Base-by-base conservation (phyloP, 2,113 vertebrate genomes). In the Cranoglanis bouderius region DNA sequence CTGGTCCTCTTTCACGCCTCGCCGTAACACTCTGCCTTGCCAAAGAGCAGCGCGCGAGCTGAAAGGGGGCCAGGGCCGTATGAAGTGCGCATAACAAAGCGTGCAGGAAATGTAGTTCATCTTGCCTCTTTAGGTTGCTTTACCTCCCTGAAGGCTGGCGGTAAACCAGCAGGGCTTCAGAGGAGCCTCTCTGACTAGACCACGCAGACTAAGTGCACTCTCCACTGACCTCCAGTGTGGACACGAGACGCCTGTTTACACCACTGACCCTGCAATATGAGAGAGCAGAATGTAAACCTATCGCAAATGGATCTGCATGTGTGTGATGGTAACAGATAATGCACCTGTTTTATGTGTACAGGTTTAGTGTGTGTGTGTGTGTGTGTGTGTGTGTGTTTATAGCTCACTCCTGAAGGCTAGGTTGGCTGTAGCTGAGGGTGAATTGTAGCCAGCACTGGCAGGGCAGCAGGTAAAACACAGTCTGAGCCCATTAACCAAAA, bases 81-180 rank as follows among this genome's bases (percentile, higher is more conserved):
- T 92, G 90, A 93, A 91, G 89, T 92, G 65, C 35, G 85, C 80
- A 90, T 86, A 88, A 92, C 84, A 87, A 90, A 90, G 90, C 75
- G 61, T 82, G 57, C 82, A 86, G 87, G 91, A 90, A 91, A 91
- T 91, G 80, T 89, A 90, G 90, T 86, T 88, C 90, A 90, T 88
- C 84, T 80, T 86, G 89, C 84, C 72, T 88, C 70, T 90, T 57
- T 84, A 88, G 82, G 85, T 49, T 84, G 78, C 65, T 80, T 82
- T 82, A 80, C 83, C 67, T 80, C 80, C 81, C 85, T 29, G 14
- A 8, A 13, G 55, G 38, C 86, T 53, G 85, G 82, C 65, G 63
- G 55, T 51, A 46, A 77, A 82, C 51, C 81, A 59, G 82, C 84
- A 43, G 59, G 53, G 53, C 74, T 89, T 49, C 61, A 49, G 43